Evolutionary conservation across 2,888 invertebrate genomes (phyloP).

Genomic region (Fragum fragum): DNA sequence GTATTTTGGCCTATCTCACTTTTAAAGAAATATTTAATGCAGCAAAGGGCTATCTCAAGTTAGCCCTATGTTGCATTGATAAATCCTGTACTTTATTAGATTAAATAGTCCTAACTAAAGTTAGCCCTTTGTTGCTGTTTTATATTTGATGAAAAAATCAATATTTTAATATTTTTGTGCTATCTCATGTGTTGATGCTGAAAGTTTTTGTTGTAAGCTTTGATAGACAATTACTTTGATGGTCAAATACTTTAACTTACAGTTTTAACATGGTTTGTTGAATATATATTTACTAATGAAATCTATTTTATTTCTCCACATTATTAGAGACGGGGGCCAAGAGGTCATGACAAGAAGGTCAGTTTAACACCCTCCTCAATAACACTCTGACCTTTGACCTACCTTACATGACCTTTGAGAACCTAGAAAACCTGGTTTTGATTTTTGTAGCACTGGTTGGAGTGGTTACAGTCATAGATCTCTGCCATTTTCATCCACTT

Average conservation of each 20-base stretch:
- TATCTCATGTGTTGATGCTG: no score
- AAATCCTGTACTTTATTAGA: no score
- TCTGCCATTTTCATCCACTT: background rate
- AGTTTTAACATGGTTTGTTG: background rate
- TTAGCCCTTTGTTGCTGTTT: no score
- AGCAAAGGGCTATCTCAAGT: no score
- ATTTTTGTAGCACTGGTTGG: background rate
- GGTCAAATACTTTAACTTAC: background rate
- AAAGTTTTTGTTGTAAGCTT: no score
- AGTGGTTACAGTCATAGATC: background rate
- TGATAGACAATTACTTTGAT: no score
- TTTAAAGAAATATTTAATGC: no score
- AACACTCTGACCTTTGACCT: conserved; percentile 35
- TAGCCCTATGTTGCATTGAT: no score
- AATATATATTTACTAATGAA: background rate
- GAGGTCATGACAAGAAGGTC: conserved; percentile 64
- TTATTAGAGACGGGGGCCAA: conserved; percentile 65
- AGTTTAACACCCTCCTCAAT: conserved; percentile 53
- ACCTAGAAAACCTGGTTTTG: conserved; percentile 1
- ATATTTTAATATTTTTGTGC: no score
- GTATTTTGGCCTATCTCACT: no score
- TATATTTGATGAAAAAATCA: no score
- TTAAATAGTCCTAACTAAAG: no score
- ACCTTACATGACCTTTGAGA: conserved; percentile 31
- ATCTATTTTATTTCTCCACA: conserved; percentile 34